Evolutionary conservation across 92 coral and sea anemone genomes (phyloP), one percentile per base, ranked within the genome.

Genomic region (Palythoa heliodiscus): DNA sequence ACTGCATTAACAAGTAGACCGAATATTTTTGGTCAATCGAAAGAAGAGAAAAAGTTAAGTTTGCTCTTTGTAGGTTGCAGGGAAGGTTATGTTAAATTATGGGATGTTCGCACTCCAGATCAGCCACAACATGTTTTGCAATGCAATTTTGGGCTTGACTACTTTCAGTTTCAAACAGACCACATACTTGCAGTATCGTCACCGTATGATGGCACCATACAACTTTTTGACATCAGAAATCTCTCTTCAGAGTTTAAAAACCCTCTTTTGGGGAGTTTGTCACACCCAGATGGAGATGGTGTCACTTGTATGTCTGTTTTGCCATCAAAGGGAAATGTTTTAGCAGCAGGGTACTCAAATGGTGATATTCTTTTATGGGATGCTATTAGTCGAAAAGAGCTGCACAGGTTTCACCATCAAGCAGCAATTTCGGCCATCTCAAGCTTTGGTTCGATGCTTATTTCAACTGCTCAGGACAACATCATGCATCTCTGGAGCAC

Each of bases 311-410:
- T 88, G 52, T 52, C 70, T 40, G 86, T 91, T 88, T 78, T 83
- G 29, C 93, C 88, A 12, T 53, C 86, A 15, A 86, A 86, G 37
- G 87, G 64, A 73, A 82, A 89, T 37, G 75, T 63, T 3, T 76
- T 93, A n/a, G 91, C 88, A 17, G 92, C 84, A 39, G 97, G 97
- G 11, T 93, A 87, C 86, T 82, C 29, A 37, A 84, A 76, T 89
- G 97, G 97, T 24, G 88, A 89, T 12, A 86, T 92, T 55, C 35
- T 75, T 4, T 77, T 93, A 53, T 93, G 97, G 97, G 89, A 90
- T 78, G 66, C 85, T 11, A 86, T 87, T 29, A 90, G 69, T 68
- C 83, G 88, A 20, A 76, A 83, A 23, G 87, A 86, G 67, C 75
- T 86, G 11, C 89, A 89, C 84, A 37, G 87, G 22, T 91, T 91